Base-by-base conservation (phyloP, 2,888 invertebrate species). In the Leucozona laternaria region DNA sequence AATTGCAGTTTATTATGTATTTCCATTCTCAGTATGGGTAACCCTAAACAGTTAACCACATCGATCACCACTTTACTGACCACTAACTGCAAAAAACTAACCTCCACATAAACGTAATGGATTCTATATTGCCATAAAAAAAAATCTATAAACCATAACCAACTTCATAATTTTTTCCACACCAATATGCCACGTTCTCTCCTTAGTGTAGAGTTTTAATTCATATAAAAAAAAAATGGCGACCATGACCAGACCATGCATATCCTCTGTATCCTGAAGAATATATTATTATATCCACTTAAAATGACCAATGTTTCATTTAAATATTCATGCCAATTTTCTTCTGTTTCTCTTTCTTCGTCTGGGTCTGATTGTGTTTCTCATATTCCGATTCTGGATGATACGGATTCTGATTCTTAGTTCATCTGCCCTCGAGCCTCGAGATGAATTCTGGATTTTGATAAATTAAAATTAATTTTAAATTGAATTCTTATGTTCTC, bases 381-480 rank as follows among this genome's bases (percentile, higher is more conserved):
- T 64, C 7, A 48, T 31, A 22, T 22, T 58, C 10, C 28, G 43
- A 11, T 25, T 48, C 31, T 31, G 28, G 6, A 28, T 28, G 6
- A 28, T 28, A 5, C 31, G 20, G 64, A 31, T 66, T 62, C 62
- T 68, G 53, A n/a, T n/a, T n/a, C n/a, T n/a, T n/a, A n/a, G 68
- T 53, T 37, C 53, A 68, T 60, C 70, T 60, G 53, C 37, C 45
- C 77, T n/a, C 17, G 45, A 25, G 64, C 22, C 15, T 53, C 48
- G 50, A 53, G 62, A 62, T 37, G 72, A 58, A 71, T 68, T 64
- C 76, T 58, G 76, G 71, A 77, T 77, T 81, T 85, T 73, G 85
- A 78, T 81, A 81, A 81, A 85, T 85, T 81, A 64, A 85, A 85
- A 85, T 81, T 81, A 85, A 85, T 78, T 81, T 85, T 73, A 85